Conservation (phyloP, 1,140 invertebrate genomes). For the Trichoplusia ni region DNA sequence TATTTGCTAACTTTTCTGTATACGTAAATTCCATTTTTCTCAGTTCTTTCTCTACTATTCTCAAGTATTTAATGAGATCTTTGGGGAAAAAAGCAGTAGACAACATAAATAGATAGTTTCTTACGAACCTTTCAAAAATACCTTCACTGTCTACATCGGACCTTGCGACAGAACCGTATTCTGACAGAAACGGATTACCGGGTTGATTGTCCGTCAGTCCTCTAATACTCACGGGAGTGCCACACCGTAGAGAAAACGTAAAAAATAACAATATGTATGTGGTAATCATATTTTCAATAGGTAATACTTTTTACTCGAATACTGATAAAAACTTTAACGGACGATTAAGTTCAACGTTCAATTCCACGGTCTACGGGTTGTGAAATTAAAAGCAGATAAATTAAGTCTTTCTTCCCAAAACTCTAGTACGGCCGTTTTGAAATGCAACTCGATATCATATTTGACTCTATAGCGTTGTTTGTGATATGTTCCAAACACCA, state of each 20-base stretch:
- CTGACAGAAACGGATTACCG: neutral
- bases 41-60: conserved; percentile 42
- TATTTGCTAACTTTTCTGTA: conserved; percentile 45
- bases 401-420: conserved; percentile 34
- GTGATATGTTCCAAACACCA: conserved; percentile 36
- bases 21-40: conserved; percentile 37
- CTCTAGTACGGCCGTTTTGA: conserved; percentile 36
- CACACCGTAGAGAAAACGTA: neutral
- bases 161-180: neutral
- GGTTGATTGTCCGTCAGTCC: neutral
- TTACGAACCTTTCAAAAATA: conserved; percentile 59
- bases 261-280: neutral
- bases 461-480: conserved; percentile 22
- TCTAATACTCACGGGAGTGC: neutral
- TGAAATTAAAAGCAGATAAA: conserved; percentile 4
- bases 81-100: conserved; percentile 47
- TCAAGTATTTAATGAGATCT: conserved; percentile 49
- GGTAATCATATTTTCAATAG: neutral
- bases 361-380: conserved; percentile 29
- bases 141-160: conserved; percentile 30
- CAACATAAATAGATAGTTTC: conserved; percentile 44
- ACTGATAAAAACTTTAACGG: neutral
- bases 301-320: neutral
- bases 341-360: conserved; percentile 3
- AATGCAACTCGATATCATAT: conserved; percentile 40